Evolutionary conservation across 2,797 vertebrate genomes (phyloP), one percentile per base, ranked within the genome.

Genomic region (Thaleichthys pacificus): DNA sequence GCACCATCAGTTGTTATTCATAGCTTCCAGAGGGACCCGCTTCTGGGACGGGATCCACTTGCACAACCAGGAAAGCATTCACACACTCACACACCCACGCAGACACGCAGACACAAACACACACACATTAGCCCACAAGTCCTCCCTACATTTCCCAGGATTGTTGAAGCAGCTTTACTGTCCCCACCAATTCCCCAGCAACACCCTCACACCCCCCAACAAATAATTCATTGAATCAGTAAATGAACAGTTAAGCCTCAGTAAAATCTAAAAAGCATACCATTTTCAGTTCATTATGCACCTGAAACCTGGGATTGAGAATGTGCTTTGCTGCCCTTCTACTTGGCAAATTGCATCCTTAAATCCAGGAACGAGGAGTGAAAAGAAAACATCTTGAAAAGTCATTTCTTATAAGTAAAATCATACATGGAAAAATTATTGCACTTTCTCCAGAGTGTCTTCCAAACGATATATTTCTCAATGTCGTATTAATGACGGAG

Each of bases 401-500:
- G 5, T 57, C 32, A 66, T 78, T 78, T 72, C 73, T 69, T 75
- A 70, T 68, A 81, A 72, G 75, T 47, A 32, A 15, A 71, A 22
- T 72, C 69, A 56, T 22, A 65, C 69, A 83, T 49, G 57, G 71
- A 91, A 89, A 61, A 79, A 75, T 60, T 70, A 77, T 76, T 32
- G 51, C 54, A 72, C 58, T 77, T 30, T 82, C 86, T 82, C 68
- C 66, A 62, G 68, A 61, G 61, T 70, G 62, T 56, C 61, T 70
- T 84, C 80, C 79, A 83, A 57, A 42, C 69, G 67, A 79, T 87
- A 85, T 79, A 79, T 87, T 70, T 79, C 70, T 72, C 62, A 68
- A 79, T 66, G 71, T 81, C 70, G 80, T 84, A 82, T 86, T 84
- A 87, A 91, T 90, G 83, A 82, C 73, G 42, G 47, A 49, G 71